phyloP scores from a whole-genome alignment of 2,888 invertebrate genomes.

The Bursaphelenchus okinawaensis region DNA sequence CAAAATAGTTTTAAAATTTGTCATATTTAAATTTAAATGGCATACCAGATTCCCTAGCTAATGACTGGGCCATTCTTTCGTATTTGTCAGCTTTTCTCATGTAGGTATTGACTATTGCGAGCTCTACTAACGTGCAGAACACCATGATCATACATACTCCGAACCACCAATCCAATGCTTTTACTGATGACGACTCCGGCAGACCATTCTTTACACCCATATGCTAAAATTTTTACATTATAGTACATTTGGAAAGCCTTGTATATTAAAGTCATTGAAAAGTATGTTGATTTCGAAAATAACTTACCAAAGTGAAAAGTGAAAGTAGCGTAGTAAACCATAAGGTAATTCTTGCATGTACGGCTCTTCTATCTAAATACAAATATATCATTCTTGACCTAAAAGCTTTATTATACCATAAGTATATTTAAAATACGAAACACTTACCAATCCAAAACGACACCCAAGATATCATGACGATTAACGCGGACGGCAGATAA shows the following conservation, averaged over 20 bases:
- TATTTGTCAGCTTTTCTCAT: conserved; percentile 24
- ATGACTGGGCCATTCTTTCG: conserved; percentile 20
- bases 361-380: conserved; percentile 31
- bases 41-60: not conserved
- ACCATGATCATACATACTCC: conserved; percentile 46
- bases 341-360: conserved; percentile 43
- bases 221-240: not conserved
- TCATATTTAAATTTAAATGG: not conserved
- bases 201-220: not conserved
- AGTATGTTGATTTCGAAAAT: not conserved
- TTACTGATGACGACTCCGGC: not conserved
- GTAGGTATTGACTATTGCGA: conserved; percentile 47
- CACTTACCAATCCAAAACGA: conserved; percentile 39
- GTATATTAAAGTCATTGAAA: not conserved
- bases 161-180: not conserved
- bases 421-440: not conserved
- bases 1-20: not conserved
- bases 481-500: conserved; percentile 35
- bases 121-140: conserved; percentile 47
- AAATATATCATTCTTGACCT: too few relatives aligned
- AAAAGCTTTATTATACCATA: not conserved
- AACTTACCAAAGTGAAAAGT: conserved; percentile 38
- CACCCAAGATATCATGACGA: conserved; percentile 42
- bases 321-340: conserved; percentile 52
- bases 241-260: too few relatives aligned